A percentile compares a stretch with the other conserved stretches of the same genome.
These are phyloP conservation scores for Altica lythri DNA, from an alignment of 2,888 invertebrate genomes.

Conservation along the genomic window DNA sequence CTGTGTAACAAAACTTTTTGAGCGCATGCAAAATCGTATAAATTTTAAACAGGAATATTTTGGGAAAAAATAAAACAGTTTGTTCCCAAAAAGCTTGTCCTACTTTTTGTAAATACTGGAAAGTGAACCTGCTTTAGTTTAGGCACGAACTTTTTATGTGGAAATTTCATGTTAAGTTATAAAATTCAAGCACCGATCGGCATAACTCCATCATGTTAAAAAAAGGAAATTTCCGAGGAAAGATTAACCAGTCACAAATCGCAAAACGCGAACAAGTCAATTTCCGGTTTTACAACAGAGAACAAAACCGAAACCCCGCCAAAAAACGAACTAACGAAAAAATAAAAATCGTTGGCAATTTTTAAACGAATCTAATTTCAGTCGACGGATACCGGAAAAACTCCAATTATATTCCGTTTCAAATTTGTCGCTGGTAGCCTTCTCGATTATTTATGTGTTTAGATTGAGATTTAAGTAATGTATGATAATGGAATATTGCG, in stretches of 20 bases:
- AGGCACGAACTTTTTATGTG: too few species aligned
- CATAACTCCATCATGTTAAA: constrained; percentile 12
- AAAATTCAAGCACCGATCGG: constrained; percentile 8
- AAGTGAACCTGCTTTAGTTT: too few species aligned
- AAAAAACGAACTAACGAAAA: constrained; percentile 20
- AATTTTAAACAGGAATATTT: too few species aligned
- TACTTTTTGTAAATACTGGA: too few species aligned
- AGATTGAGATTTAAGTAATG: constrained; percentile 54
- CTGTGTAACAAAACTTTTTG: too few species aligned
- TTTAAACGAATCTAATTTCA: constrained; percentile 37
- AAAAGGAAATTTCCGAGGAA: constrained; percentile 18
- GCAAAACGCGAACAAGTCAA: constrained; percentile 23
- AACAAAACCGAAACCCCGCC: constrained; percentile 23
- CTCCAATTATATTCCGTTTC: constrained; percentile 47
- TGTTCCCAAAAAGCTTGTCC: too few species aligned
- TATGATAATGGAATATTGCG: constrained; percentile 53
- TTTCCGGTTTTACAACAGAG: constrained; percentile 24
- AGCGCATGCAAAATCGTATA: too few species aligned
- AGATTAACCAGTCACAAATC: constrained; percentile 22
- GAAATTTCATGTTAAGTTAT: too few species aligned
- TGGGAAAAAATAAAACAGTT: too few species aligned
- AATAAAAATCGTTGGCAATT: constrained; percentile 34
- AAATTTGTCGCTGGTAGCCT: constrained; percentile 47
- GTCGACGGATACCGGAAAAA: constrained; percentile 41
- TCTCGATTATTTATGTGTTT: constrained; percentile 53